phyloP scores from a whole-genome alignment of 2,888 invertebrate genomes.

The Drosophila acutilabella region DNA sequence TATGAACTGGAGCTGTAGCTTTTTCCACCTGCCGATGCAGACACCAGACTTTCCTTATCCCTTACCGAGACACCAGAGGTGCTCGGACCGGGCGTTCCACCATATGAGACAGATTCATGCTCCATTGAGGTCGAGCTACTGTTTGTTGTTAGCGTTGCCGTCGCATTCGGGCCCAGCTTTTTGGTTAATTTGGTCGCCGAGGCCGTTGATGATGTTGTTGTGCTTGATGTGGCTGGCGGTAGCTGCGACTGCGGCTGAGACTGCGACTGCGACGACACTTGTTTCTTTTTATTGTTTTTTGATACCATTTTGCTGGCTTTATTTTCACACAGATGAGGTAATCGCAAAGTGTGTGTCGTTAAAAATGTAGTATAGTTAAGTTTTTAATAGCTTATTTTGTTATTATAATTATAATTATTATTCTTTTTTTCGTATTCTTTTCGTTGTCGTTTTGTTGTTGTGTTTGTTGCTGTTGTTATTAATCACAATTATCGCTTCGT shows the following conservation, averaged over 20 bases:
- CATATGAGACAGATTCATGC: conserved; percentile 69
- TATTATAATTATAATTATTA: conserved; percentile 31
- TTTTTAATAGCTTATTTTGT: conserved; percentile 35
- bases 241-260: conserved; percentile 32
- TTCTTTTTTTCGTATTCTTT: conserved; percentile 23
- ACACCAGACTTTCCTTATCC: conserved; percentile 22
- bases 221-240: conserved; percentile 70
- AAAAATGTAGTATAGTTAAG: conserved; percentile 43
- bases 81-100: conserved; percentile 28
- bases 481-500: conserved; percentile 67
- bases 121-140: conserved; percentile 72
- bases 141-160: conserved; percentile 65
- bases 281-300: conserved; percentile 81
- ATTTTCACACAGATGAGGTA: conserved; percentile 71
- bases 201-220: conserved; percentile 71
- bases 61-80: conserved; percentile 19
- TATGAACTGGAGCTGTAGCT: conserved; percentile 61
- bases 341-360: conserved; percentile 55
- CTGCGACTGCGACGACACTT: conserved; percentile 67
- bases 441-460: conserved; percentile 19
- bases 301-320: conserved; percentile 80
- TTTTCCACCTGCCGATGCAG: conserved; percentile 36
- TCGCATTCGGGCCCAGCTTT: conserved; percentile 69
- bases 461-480: conserved; percentile 38
- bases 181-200: conserved; percentile 74